Base-by-base conservation (phyloP, 1,140 invertebrate species). In the Lamellibrachia luymesi region DNA sequence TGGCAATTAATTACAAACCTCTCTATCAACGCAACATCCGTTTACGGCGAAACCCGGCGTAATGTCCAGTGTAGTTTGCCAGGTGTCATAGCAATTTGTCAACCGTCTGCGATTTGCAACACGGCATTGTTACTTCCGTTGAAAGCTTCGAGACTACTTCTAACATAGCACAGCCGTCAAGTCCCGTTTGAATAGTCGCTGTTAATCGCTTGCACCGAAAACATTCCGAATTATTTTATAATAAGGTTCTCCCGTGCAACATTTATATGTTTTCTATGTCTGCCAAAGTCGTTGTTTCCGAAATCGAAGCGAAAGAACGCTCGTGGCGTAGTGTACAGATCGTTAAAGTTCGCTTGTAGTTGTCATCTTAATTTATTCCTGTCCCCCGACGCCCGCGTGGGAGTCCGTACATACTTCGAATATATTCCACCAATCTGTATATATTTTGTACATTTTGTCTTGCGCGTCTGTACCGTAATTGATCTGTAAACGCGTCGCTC, bases 371-470 rank as follows among this genome's bases (percentile, higher is more conserved):
- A 80, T 80, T 80, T 80, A 80, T 80, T 80, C 25, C 64, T 80
- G 64, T 80, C 64, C 64, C 38, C 64, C 17, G 64, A 80, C 64
- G 17, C 13, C 17, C 64, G 13, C 7, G 64, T 80, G 64, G 64
- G 64, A 22, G 64, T 80, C 64, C 64, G 17, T 80, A 80, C 64
- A 80, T 80, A 80, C 64, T 80, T 80, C 64, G 64, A 80, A 80
- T 80, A 80, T 80, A 17, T 80, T 80, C 64, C 64, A 80, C 64
- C 64, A 80, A 80, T 80, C 64, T 80, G 64, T 80, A 80, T 80
- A 80, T 80, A 80, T 80, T 80, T 80, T 80, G 64, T 80, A 80
- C 64, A 80, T 80, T 80, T 80, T 80, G 64, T 80, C 64, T 80
- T 80, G 17, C 5, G 64, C 64, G 64, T 80, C 64, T 17, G 64